Base-by-base conservation (phyloP, 2,888 invertebrate species). In the Leptinotarsa juncta region DNA sequence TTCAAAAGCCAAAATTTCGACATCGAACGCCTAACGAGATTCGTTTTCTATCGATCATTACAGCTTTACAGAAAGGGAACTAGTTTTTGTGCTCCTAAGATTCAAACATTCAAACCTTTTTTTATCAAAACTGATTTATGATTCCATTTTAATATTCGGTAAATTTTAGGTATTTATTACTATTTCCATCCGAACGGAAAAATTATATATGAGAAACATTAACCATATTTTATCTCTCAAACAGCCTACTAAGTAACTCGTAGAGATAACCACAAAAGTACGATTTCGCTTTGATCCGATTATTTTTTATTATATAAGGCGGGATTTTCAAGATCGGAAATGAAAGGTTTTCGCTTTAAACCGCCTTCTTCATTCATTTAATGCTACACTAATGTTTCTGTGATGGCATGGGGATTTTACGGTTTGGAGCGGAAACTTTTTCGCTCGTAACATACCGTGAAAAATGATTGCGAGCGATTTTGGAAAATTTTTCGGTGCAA, bases 321-420 rank as follows among this genome's bases (percentile, higher is more conserved):
- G 23, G 57, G 23, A 57, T 57, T 57, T 20, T 23, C 15, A 12
- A 57, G 20, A 23, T 23, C 15, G 14, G 14, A 20, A 23, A 12
- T 57, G 23, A 23, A 20, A 57, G 57, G 23, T 57, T 12, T 57
- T 57, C 57, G 20, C 23, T 23, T 20, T 57, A 15, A 57, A 57
- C 12, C 15, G 15, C 14, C 23, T 23, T 57, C 23, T 57, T 57
- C 15, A 57, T 57, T 57, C 15, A 14, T 10, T 20, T 23, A 23
- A 57, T 57, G 57, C 20, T 12, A 23, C 23, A 57, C 15, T 26
- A 57, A 57, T 57, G 57, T 26, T 14, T 57, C 57, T 57, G 14
- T 57, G 57, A 57, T 57, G 57, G 57, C 26, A 57, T 57, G 57
- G 57, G 57, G 57, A 16, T 57, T 57, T 57, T 57, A 57, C 23